These are phyloP conservation scores for Camelus bactrianus DNA, from an alignment of 2,113 vertebrate species.

Conservation along the genomic window DNA sequence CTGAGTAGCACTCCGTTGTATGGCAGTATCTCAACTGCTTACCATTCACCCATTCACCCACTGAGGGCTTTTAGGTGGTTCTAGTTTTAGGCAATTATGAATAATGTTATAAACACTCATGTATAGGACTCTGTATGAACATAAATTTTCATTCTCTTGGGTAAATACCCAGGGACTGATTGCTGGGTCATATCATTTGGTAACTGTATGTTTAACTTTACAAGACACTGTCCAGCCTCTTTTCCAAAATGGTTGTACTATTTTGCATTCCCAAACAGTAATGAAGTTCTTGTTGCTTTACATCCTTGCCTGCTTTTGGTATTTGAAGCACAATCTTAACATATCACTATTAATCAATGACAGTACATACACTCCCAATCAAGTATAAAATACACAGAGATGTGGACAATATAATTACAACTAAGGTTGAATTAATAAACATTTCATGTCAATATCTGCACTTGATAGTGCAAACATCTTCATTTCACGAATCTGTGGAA, in stretches of 20 bases:
- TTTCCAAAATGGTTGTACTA: neutral
- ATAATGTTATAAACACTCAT: too few species aligned
- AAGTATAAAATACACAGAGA: neutral
- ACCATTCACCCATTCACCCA: neutral
- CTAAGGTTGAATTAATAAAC: neutral
- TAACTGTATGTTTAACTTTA: neutral
- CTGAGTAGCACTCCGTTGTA: neutral
- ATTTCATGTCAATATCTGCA: neutral
- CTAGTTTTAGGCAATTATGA: neutral
- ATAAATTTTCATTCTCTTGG: neutral
- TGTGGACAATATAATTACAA: neutral
- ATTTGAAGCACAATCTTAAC: neutral
- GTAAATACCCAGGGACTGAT: neutral
- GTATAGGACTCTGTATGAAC: too few species aligned
- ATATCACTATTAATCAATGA: neutral
- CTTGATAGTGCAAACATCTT: neutral
- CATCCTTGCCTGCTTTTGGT: neutral
- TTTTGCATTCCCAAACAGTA: neutral
- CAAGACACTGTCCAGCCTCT: neutral
- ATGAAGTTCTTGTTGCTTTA: neutral
- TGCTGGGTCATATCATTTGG: neutral
- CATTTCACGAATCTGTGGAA: constrained; percentile 22
- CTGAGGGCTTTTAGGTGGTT: neutral
- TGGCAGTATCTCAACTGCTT: neutral
- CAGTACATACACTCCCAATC: neutral